These are phyloP conservation scores for Clostera curtula DNA, from an alignment of 2,888 invertebrate species.

Conservation along the genomic window DNA sequence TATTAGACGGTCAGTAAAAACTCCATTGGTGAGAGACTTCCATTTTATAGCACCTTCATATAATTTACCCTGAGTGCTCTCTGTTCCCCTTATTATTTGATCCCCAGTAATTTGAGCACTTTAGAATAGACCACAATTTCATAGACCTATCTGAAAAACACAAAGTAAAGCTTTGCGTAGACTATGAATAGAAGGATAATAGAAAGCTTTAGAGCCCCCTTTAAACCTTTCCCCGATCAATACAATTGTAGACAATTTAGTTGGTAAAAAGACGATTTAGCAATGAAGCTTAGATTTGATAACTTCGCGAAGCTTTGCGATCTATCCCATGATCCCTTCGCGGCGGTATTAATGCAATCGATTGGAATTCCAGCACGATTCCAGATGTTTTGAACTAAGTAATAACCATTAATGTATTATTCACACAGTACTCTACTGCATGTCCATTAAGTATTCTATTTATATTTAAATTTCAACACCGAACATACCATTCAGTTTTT, in stretches of 20 bases:
- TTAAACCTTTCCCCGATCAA: slow-evolving; percentile 40
- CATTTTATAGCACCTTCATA: slow-evolving; percentile 34
- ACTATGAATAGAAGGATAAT: slow-evolving; percentile 46
- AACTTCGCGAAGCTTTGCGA: slow-evolving; percentile 53
- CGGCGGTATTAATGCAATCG: slow-evolving; percentile 16
- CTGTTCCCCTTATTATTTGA: slow-evolving; percentile 32
- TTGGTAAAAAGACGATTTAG: slow-evolving; percentile 44
- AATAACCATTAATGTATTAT: slow-evolving; percentile 19
- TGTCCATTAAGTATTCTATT: slow-evolving; percentile 34
- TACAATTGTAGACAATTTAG: slow-evolving; percentile 43
- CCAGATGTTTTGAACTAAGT: slow-evolving; percentile 2
- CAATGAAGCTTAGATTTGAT: slow-evolving; percentile 38
- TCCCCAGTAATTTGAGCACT: slow-evolving; percentile 42
- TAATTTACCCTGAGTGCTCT: slow-evolving; percentile 41
- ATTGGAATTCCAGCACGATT: too few relatives aligned
- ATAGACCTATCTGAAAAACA: slow-evolving; percentile 25
- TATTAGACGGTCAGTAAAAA: slow-evolving; percentile 27
- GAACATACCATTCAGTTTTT: slow-evolving; percentile 22
- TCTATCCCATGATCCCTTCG: slow-evolving; percentile 31
- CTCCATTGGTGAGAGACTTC: slow-evolving; percentile 28
- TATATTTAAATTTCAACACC: slow-evolving; percentile 23
- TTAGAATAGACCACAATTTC: slow-evolving; percentile 36
- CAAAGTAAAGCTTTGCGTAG: slow-evolving; percentile 63
- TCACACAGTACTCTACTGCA: slow-evolving; percentile 25
- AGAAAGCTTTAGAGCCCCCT: slow-evolving; percentile 52